A percentile compares a stretch with the other conserved stretches of the same genome.
These are phyloP conservation scores for Sphenopsis melanotis DNA, from an alignment of 2,797 vertebrate genomes.

Conservation along the genomic window DNA sequence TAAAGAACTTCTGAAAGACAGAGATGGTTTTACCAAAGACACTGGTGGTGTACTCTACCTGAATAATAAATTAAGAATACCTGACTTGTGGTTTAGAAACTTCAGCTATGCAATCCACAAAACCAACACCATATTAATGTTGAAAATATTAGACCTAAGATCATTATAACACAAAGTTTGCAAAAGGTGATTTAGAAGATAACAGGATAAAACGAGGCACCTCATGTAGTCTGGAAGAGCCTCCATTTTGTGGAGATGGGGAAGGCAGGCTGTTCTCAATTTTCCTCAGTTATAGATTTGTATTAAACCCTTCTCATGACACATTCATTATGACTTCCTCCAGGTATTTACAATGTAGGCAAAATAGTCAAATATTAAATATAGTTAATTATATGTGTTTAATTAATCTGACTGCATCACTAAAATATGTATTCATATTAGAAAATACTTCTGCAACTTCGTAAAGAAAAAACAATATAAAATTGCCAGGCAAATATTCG, in stretches of 20 bases:
- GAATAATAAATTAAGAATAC: not conserved
- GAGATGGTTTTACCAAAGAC: not conserved
- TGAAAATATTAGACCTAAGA: not conserved
- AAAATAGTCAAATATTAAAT: constrained; percentile 33
- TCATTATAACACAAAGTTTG: not conserved
- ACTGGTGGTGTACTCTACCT: not conserved
- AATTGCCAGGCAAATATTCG: not conserved
- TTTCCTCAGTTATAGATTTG: not conserved
- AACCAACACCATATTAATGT: not conserved
- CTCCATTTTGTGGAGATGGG: not conserved
- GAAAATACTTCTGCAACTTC: constrained; percentile 21
- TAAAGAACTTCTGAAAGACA: not conserved
- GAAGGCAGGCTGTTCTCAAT: not conserved
- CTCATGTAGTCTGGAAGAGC: not conserved
- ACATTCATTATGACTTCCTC: not conserved
- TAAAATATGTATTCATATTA: constrained; percentile 23
- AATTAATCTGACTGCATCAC: constrained; percentile 47
- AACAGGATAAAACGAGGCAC: not conserved
- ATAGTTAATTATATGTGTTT: constrained; percentile 28
- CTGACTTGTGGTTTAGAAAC: not conserved
- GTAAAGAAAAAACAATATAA: not conserved
- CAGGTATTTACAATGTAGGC: not conserved
- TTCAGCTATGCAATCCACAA: not conserved
- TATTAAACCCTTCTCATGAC: not conserved
- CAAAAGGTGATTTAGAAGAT: not conserved